Conservation (phyloP, 1,140 invertebrate species). For the Brachionus paranguensis region DNA sequence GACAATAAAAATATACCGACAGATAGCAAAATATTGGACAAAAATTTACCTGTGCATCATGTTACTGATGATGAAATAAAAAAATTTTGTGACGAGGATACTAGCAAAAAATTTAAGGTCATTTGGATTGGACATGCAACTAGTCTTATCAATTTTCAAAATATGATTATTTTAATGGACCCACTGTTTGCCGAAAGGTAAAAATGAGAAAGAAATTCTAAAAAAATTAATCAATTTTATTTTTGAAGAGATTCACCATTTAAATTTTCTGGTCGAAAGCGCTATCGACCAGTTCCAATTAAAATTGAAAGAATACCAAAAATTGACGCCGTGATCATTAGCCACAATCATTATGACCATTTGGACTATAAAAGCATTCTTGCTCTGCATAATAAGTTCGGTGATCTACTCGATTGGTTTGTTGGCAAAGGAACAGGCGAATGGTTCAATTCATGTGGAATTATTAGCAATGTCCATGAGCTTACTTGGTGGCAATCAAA, state of each 20-base stretch:
- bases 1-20: conserved; percentile 45
- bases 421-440: conserved; percentile 57
- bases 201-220: not conserved
- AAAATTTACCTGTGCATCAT: conserved; percentile 7
- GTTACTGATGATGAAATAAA: conserved; percentile 15
- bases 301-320: conserved; percentile 55
- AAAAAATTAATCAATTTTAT: not conserved
- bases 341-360: conserved; percentile 61
- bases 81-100: conserved; percentile 42
- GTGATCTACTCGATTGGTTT: conserved; percentile 47
- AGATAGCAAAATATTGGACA: not conserved
- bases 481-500: conserved; percentile 57
- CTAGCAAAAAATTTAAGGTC: conserved; percentile 44
- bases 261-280: conserved; percentile 47
- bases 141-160: conserved; percentile 55
- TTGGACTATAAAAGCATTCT: conserved; percentile 53
- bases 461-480: conserved; percentile 47
- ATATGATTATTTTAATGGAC: conserved; percentile 54
- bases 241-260: conserved; percentile 43
- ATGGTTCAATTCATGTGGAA: conserved; percentile 50
- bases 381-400: conserved; percentile 46
- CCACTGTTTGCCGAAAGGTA: conserved; percentile 50
- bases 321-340: conserved; percentile 58
- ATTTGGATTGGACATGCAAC: conserved; percentile 58
- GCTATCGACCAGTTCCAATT: conserved; percentile 56